Evolutionary conservation across 2,797 vertebrate genomes (phyloP), one percentile per base, ranked within the genome.

Genomic region (Chelidonichthys spinosus): DNA sequence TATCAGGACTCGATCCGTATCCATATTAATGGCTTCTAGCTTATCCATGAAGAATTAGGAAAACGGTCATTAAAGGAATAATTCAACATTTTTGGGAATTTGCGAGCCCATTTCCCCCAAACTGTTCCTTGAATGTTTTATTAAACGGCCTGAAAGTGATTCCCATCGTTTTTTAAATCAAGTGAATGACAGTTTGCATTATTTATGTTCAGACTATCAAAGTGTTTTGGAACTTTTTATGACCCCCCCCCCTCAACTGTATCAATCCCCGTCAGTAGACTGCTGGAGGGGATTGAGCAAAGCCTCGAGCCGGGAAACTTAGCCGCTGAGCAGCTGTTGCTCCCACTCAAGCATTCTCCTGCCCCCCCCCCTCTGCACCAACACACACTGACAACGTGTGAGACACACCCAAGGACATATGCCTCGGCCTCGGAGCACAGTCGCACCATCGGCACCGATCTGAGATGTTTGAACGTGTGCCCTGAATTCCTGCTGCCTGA

Each of bases 361-460:
- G 3, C 50, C 10, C 0, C 55, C 14, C 2, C 64, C 52, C 2
- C 49, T 5, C 1, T 47, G 54, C 72, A 60, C 54, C 50, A 15
- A 49, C 43, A 53, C 70, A 35, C 42, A 49, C 67, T n/a, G 49
- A 80, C 84, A 85, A 56, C 2, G 58, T 76, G 81, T 1, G 60
- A 75, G 86, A 84, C 89, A 89, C 92, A 86, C 92, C 90, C 92
- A 68, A 33, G 33, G 79, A 88, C 92, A 89, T 52, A 50, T 90
- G 89, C 75, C 78, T 46, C 42, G 15, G 79, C 65, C 83, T 68
- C 6, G 0, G 44, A 39, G 62, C 49, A 37, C 78, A 36, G 72
- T 69, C 72, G 11, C 84, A 77, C 59, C 75, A 66, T 62, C 66
- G 60, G 53, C 63, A 35, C 76, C 56, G 42, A 58, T 67, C 25